phyloP scores from a whole-genome alignment of 2,888 invertebrate species.

The Drosophila parthenogenetica region DNA sequence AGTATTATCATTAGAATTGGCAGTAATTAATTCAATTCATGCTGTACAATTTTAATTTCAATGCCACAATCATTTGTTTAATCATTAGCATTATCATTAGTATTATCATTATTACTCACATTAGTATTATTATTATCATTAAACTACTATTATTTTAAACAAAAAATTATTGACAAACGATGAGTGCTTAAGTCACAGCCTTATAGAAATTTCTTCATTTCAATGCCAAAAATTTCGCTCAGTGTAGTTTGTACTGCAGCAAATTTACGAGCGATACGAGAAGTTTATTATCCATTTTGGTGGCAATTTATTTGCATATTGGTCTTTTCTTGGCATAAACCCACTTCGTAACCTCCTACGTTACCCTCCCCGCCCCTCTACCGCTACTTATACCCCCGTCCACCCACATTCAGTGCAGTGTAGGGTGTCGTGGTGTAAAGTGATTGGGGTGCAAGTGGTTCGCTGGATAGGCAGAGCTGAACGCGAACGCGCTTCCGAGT shows the following conservation, averaged over 20 bases:
- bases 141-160: no score
- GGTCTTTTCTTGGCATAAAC: slow-evolving; percentile 62
- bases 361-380: not conserved
- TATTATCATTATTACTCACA: not conserved
- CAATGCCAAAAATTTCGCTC: slow-evolving; percentile 28
- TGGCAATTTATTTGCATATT: slow-evolving; percentile 71
- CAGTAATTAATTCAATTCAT: no score
- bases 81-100: slow-evolving; percentile 1
- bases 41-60: no score
- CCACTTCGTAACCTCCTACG: not conserved
- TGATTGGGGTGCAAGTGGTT: slow-evolving; percentile 6
- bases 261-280: slow-evolving; percentile 61
- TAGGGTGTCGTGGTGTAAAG: not conserved
- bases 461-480: not conserved
- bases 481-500: not conserved
- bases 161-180: not conserved
- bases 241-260: slow-evolving; percentile 48
- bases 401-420: not conserved
- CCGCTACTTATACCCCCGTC: not conserved
- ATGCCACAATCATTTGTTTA: no score
- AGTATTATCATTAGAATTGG: not conserved
- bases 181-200: not conserved
- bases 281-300: slow-evolving; percentile 69
- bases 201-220: not conserved
- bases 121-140: not conserved